A percentile compares a stretch with the other conserved stretches of the same genome.
These are phyloP conservation scores for Cheilosia impressa DNA, from an alignment of 2,888 invertebrate species.

Conservation along the genomic window DNA sequence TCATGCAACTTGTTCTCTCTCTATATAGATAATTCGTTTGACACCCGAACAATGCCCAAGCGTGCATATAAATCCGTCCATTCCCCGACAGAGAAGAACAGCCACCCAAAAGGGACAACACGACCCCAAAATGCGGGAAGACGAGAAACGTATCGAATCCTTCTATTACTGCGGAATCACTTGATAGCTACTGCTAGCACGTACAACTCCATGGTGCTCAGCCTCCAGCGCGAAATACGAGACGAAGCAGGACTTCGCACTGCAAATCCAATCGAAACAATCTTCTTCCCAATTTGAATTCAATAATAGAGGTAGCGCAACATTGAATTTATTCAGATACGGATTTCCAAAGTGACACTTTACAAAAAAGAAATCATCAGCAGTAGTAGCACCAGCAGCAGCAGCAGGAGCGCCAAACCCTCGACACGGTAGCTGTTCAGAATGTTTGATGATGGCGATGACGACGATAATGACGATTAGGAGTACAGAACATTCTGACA, in stretches of 20 bases:
- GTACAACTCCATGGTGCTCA: conserved; percentile 48
- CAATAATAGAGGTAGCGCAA: conserved; percentile 74
- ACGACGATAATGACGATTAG: conserved; percentile 20
- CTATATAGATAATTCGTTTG: conserved; percentile 54
- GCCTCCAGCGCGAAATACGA: conserved; percentile 66
- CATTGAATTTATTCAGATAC: conserved; percentile 73
- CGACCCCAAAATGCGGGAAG: conserved; percentile 35
- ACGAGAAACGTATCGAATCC: conserved; percentile 57
- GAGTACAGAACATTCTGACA: conserved; percentile 13
- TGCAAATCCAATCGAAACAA: conserved; percentile 72
- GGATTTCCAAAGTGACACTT: conserved; percentile 72
- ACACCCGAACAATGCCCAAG: conserved; percentile 69
- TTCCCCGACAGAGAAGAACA: conserved; percentile 27
- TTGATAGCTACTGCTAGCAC: conserved; percentile 50
- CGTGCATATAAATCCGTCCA: conserved; percentile 70
- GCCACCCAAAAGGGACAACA: conserved; percentile 55
- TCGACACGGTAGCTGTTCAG: conserved; percentile 52
- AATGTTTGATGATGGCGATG: conserved; percentile 65
- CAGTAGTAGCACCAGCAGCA: conserved; percentile 34
- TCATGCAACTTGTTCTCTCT: conserved; percentile 63
- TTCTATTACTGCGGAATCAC: conserved; percentile 65
- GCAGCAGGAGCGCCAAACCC: conserved; percentile 9
- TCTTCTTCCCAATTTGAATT: conserved; percentile 75
- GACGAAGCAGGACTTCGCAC: conserved; percentile 56
- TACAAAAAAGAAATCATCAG: conserved; percentile 20